A percentile compares a stretch with the other conserved stretches of the same genome.
phyloP scores from a whole-genome alignment of 2,113 vertebrate species.

The Gallinago jamesoni region DNA sequence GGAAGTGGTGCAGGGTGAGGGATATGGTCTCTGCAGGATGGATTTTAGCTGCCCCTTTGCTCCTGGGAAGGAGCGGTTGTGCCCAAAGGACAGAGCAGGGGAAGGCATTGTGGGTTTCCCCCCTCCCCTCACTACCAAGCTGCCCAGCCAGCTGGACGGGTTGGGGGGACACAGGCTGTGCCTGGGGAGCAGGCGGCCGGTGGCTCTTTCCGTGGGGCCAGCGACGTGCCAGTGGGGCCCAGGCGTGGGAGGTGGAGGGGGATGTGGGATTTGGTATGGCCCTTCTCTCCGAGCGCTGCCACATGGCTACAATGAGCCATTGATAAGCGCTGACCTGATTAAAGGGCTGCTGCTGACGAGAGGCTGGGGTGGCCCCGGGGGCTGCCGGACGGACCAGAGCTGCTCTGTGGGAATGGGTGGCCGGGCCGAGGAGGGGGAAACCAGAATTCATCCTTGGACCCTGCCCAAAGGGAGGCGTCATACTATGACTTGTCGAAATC shows the following conservation, averaged over 20 bases:
- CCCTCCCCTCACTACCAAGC: not conserved
- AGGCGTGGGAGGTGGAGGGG: not conserved
- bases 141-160: not conserved
- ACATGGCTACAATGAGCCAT: not conserved
- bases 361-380: not conserved
- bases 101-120: not conserved
- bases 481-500: not conserved
- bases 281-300: accelerated
- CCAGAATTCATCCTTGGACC: not conserved
- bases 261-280: not conserved
- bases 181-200: not conserved
- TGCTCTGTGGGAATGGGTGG: not conserved
- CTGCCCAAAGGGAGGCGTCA: not conserved
- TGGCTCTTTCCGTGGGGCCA: not conserved
- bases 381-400: not conserved
- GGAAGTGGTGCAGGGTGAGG: not conserved
- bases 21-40: not conserved
- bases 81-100: not conserved
- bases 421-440: not conserved
- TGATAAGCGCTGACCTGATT: slow-evolving; percentile 3
- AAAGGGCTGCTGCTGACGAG: not conserved
- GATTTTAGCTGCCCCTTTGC: not conserved
- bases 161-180: not conserved
- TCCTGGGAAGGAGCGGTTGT: not conserved
- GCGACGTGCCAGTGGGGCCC: not conserved